A percentile compares a stretch with the other conserved stretches of the same genome.
Conservation (phyloP, 2,113 vertebrate species). For the Urocolius indicus region DNA sequence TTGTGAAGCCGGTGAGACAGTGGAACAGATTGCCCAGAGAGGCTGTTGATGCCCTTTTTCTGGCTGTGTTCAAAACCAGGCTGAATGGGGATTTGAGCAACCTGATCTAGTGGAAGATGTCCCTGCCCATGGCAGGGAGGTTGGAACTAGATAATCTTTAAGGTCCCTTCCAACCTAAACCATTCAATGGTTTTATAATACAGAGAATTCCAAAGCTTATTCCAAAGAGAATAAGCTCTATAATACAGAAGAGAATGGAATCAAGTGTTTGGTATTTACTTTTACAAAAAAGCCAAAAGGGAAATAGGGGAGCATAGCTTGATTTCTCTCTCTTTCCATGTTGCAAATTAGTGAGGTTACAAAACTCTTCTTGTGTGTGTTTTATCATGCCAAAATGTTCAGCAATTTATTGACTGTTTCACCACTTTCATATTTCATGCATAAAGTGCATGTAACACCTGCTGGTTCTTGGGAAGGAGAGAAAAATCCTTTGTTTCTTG, state of each 20-base stretch:
- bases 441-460: background rate
- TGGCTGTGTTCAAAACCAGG: too few species aligned
- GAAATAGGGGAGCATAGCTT: background rate
- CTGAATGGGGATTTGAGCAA: too few species aligned
- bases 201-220: background rate
- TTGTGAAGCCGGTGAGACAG: too few species aligned
- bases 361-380: background rate
- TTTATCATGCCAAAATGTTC: background rate
- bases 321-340: background rate
- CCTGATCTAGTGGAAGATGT: too few species aligned
- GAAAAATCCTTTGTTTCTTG: background rate
- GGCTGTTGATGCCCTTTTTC: too few species aligned
- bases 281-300: background rate
- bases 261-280: background rate
- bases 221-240: background rate
- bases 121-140: too few species aligned
- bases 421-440: background rate
- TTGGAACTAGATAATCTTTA: too few species aligned
- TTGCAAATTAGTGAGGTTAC: background rate
- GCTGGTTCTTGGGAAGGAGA: background rate
- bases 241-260: background rate
- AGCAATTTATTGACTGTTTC: background rate
- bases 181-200: background rate
- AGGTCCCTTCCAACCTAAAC: too few species aligned
- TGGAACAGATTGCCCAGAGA: too few species aligned